phyloP scores from a whole-genome alignment of 2,113 vertebrate genomes.

The Oreocharis arfaki region DNA sequence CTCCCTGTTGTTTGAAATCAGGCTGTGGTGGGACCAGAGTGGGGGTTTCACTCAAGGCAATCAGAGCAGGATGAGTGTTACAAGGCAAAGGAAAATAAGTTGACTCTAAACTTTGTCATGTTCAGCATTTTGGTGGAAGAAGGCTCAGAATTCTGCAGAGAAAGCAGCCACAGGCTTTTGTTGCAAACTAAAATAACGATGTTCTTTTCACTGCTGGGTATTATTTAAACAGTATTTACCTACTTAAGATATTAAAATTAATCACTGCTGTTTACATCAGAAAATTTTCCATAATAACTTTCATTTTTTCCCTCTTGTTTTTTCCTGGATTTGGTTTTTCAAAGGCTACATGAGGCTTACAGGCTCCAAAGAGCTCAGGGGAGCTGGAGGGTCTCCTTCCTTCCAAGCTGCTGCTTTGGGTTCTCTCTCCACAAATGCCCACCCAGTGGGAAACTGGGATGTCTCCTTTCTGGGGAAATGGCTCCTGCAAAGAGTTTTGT shows the following conservation, averaged over 20 bases:
- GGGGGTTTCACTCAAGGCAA: neutral
- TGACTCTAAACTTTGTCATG: neutral
- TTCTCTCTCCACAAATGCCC: neutral
- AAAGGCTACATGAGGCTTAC: neutral
- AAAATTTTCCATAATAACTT: neutral
- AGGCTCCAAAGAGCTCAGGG: neutral
- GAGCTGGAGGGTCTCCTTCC: neutral
- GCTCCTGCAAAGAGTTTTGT: neutral
- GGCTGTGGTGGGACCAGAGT: neutral
- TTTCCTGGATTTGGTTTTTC: neutral
- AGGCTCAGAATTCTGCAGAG: neutral
- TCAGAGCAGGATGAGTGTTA: neutral
- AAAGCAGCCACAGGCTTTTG: neutral
- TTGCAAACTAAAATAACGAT: neutral
- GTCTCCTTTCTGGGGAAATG: neutral
- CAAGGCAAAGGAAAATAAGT: neutral
- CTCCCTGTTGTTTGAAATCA: neutral
- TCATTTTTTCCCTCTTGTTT: neutral
- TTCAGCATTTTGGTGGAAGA: neutral
- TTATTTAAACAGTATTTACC: neutral
- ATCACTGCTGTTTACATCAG: neutral
- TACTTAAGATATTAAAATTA: neutral
- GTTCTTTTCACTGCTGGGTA: neutral
- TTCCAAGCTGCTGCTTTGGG: neutral
- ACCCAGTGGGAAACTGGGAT: rapidly evolving